Evolutionary conservation across 2,888 invertebrate genomes (phyloP), one percentile per base, ranked within the genome.

Genomic region (Agonopterix arenella): DNA sequence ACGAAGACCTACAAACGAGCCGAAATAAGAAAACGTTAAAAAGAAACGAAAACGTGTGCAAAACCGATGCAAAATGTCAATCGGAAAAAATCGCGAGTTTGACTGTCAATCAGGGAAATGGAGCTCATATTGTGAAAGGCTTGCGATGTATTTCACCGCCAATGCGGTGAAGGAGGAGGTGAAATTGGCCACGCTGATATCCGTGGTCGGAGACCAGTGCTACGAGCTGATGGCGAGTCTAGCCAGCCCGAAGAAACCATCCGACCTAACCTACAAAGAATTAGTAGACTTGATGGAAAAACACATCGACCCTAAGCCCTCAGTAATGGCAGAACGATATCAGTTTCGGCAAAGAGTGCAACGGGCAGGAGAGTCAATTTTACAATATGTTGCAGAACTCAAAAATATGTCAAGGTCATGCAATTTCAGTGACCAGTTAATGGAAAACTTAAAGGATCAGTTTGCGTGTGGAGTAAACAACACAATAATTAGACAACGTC

Each of bases 391-490:
- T 11, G 46, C 46, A 11, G 46, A 36, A 9, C 9, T 46, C 7
- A 45, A 28, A n/a, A 16, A 45, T 9, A 10, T 45, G 28, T 8
- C 44, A 16, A 45, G 44, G 9, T 8, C 10, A 3, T 36, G 46
- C n/a, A 9, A 11, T 2, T 37, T 37, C n/a, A 10, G 11, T 0
- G 10, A 36, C 1, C 7, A 9, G 7, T 37, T 46, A 9, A 9
- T 37, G 10, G 37, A 37, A 11, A 46, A 37, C 11, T 11, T 46
- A 36, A n/a, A 37, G 1, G 37, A 37, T 13, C 37, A 37, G n/a
- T 50, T 50, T 13, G 44, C 47, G 5, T 50, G 47, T 28, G 50
- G 47, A 9, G 11, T 47, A 8, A 4, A 11, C 0, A 44, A 38
- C 16, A 40, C 37, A 11, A 5, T 10, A 0, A 28, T 38, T 11